Percentiles rank a stretch among this genome's conserved stretches.
Conservation (phyloP, 2,113 vertebrate species). For the Platysteira castanea region DNA sequence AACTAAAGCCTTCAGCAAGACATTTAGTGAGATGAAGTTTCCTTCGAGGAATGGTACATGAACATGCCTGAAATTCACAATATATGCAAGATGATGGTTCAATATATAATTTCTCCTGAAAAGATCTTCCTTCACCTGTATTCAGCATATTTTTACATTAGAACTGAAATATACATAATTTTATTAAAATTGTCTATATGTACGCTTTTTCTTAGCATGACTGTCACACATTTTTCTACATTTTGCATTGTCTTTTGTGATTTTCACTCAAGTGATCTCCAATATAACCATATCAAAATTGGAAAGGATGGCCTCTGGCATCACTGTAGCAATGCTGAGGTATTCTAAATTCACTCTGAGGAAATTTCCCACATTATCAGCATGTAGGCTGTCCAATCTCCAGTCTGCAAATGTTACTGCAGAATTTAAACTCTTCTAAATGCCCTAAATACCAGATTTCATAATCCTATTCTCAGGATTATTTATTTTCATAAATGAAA, state of each 20-base stretch:
- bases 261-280: background rate
- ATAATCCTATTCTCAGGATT: background rate
- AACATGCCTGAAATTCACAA: background rate
- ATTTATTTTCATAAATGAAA: background rate
- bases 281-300: background rate
- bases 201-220: background rate
- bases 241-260: background rate
- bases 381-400: background rate
- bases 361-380: background rate
- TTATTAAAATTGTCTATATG: background rate
- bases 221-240: background rate
- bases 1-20: background rate
- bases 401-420: background rate
- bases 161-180: background rate
- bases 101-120: background rate
- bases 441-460: background rate
- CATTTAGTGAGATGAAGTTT: background rate
- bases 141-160: background rate
- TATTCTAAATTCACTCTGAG: background rate
- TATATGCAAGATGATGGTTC: background rate
- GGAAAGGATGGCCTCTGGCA: background rate
- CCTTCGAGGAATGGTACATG: background rate
- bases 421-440: background rate
- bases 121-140: background rate
- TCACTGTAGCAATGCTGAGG: background rate